Evolutionary conservation across 2,888 invertebrate species (phyloP), one percentile per base, ranked within the genome.

Genomic region (Embidobia sp.): DNA sequence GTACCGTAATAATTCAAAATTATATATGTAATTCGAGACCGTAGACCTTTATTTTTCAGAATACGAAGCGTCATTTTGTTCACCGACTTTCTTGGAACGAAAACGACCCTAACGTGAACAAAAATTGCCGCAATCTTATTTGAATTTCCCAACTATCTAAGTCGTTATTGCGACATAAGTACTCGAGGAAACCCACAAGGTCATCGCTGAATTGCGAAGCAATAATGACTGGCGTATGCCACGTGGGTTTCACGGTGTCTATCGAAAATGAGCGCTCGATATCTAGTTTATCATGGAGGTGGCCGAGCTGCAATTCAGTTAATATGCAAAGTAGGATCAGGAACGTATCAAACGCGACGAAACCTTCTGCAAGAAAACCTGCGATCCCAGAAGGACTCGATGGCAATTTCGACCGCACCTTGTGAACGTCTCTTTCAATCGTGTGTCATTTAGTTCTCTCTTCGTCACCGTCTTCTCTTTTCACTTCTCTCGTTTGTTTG

Each of bases 241-340:
- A 63, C 46, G 67, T 16, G 46, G 77, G 61, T 53, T 55, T 61
- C 66, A 66, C 44, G 29, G 31, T 84, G 83, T 85, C 85, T 85
- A 85, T 83, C 81, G 80, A 72, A 72, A 79, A 75, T 70, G 81
- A 83, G 82, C 82, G 81, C 81, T 81, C 82, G 82, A 83, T 85
- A 84, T 83, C 84, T 80, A 76, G 77, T 78, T 79, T 67, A 79
- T 79, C 66, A 44, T 18, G 16, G 49, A 44, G 53, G 63, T 78
- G 81, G 75, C 79, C 78, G 79, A 79, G 46, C 76, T 42, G 78
- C 67, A 78, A 79, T 84, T 83, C 83, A 80, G 83, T 84, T 84
- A 83, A 84, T 84, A 84, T 84, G 84, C 81, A 82, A 82, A 84
- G 77, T 81, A 81, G 82, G 80, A 81, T 81, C 80, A 79, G 77